Conservation (phyloP, 37 sponge, comb jelly and placozoan genomes). For the Halisarca cf. caerulea region DNA sequence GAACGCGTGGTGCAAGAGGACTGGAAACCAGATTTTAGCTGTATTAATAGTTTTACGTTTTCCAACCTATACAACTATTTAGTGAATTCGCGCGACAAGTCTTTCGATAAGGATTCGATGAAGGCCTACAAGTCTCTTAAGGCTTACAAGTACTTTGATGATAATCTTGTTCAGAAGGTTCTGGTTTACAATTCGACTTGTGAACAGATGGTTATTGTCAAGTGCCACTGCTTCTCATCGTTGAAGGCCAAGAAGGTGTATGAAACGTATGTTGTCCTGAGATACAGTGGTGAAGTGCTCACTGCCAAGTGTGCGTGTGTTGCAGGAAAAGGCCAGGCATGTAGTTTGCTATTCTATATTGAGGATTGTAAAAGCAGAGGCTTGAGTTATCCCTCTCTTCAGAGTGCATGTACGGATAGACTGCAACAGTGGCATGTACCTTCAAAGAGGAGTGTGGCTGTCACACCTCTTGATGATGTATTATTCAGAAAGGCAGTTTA, state of each 20-base stretch:
- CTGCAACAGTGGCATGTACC: not conserved
- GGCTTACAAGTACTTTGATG: not conserved
- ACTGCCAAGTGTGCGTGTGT: too few species aligned
- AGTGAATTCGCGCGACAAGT: not conserved
- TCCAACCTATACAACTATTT: not conserved
- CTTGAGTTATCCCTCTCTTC: not conserved
- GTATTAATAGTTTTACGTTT: not conserved
- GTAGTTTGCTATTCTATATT: not conserved
- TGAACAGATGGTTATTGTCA: not conserved
- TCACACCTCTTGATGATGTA: not conserved
- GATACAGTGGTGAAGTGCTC: too few species aligned
- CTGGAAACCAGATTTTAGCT: not conserved
- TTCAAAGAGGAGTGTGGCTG: not conserved
- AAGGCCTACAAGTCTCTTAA: too few species aligned
- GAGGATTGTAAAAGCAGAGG: not conserved
- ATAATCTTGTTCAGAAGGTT: not conserved
- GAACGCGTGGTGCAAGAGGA: not conserved
- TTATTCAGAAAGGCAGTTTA: not conserved
- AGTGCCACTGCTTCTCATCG: not conserved
- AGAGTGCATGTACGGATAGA: not conserved
- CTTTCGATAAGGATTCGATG: not conserved
- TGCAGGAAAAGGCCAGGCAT: too few species aligned
- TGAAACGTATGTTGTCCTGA: not conserved
- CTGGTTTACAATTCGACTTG: not conserved
- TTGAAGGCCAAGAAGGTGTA: not conserved